phyloP scores from a whole-genome alignment of 2,113 vertebrate genomes.

The Boleophthalmus pectinirostris region DNA sequence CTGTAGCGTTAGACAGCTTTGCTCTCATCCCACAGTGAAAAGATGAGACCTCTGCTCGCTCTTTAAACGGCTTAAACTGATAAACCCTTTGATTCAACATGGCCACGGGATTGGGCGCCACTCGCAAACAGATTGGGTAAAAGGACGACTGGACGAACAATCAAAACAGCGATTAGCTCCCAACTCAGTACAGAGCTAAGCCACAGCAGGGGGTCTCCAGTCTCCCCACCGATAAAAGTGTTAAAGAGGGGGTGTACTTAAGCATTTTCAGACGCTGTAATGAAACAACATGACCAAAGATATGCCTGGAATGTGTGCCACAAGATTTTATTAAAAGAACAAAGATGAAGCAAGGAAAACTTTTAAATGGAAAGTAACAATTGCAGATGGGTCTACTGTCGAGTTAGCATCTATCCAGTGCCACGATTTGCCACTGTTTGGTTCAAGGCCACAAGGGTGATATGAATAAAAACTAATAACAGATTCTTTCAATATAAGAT shows the following conservation, averaged over 20 bases:
- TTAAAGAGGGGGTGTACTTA: constrained; percentile 33
- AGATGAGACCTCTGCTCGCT: constrained; percentile 69
- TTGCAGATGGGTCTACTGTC: constrained; percentile 15
- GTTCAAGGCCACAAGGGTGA: constrained; percentile 7
- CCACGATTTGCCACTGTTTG: not conserved
- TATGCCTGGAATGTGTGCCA: constrained; percentile 37
- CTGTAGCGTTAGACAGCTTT: constrained; percentile 62
- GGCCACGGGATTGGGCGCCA: constrained; percentile 52
- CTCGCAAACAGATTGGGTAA: constrained; percentile 61
- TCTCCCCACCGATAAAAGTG: constrained; percentile 26
- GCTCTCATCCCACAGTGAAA: constrained; percentile 58
- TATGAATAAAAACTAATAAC: no score
- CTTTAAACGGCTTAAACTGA: constrained; percentile 77
- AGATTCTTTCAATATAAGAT: no score
- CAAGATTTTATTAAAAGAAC: constrained; percentile 29
- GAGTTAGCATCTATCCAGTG: not conserved
- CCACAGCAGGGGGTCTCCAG: constrained; percentile 62
- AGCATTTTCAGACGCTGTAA: constrained; percentile 21
- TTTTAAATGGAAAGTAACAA: constrained; percentile 41
- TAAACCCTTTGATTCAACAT: constrained; percentile 75
- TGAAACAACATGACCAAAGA: constrained; percentile 23
- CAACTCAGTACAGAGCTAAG: constrained; percentile 61
- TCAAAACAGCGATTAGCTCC: constrained; percentile 76
- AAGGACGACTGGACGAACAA: constrained; percentile 60
- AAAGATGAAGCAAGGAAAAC: constrained; percentile 31